Evolutionary conservation across 2,797 vertebrate genomes (phyloP).

Genomic region (Myotis myotis): DNA sequence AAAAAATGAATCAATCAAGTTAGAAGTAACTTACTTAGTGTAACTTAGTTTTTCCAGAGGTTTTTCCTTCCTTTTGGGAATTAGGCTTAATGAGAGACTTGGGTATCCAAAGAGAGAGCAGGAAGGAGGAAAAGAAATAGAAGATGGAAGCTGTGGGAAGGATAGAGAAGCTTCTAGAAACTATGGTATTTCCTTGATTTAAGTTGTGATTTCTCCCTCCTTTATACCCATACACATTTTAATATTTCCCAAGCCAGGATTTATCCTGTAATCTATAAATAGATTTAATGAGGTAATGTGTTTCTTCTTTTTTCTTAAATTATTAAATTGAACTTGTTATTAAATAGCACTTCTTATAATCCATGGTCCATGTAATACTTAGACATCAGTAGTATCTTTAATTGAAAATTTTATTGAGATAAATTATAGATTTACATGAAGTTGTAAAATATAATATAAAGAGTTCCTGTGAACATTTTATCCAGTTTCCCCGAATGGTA

Average conservation of each 20-base stretch:
- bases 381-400: constrained; percentile 41
- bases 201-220: constrained; percentile 30
- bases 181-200: constrained; percentile 25
- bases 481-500: neutral
- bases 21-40: neutral
- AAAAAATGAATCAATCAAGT: constrained; percentile 1
- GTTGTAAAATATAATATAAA: neutral
- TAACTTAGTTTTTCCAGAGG: neutral
- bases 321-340: constrained; percentile 55
- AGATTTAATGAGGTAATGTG: constrained; percentile 51
- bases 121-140: neutral
- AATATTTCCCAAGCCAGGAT: constrained; percentile 57
- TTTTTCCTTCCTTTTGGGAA: constrained; percentile 16
- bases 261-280: constrained; percentile 52
- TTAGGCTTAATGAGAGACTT: neutral
- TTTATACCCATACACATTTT: constrained; percentile 7
- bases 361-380: constrained; percentile 34
- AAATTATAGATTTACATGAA: constrained; percentile 38
- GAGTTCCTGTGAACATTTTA: neutral
- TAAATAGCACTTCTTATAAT: constrained; percentile 50
- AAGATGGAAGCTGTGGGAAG: neutral
- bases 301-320: constrained; percentile 50
- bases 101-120: neutral
- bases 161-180: neutral
- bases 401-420: constrained; percentile 40